Evolutionary conservation across 2,888 invertebrate species (phyloP), one percentile per base, ranked within the genome.

Genomic region (Muscina levida): DNA sequence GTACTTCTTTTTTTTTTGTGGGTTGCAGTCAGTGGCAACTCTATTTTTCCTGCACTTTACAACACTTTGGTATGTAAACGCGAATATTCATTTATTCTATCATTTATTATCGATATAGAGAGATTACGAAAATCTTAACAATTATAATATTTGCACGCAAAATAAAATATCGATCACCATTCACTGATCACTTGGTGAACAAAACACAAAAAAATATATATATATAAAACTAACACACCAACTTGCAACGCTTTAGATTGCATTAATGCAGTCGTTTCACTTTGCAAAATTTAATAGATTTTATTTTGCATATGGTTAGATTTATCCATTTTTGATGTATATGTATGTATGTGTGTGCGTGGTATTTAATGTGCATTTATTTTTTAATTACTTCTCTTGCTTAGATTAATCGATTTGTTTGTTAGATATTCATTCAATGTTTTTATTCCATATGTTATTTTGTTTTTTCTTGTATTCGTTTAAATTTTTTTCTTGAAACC

Each of bases 101-200:
- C 19, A 17, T 1, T 48, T 37, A 6, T 37, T 37, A 10, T 17
- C 17, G 1, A 5, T 48, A 10, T 17, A 6, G n/a, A n/a, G 8
- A 22, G 48, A 48, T 48, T 48, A 19, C 53, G 53, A 42, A 59
- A 42, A 42, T 62, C 19, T 19, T 42, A 62, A 42, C 62, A 62
- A 62, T 62, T 42, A 62, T 22, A 22, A 62, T 62, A 42, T 37
- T 53, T 59, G 19, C 62, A 62, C 62, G 39, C 62, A 62, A 37
- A 17, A 17, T 6, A 59, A n/a, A 37, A 62, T 42, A 37, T 31
- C 37, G 17, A 62, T 22, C 62, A 62, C 62, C 22, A 37, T 39
- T 62, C 39, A 42, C 42, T 37, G 22, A 42, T 62, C 42, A 59
- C 17, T 31, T 13, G 19, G 39, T 19, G 11, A 42, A 19, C 1